Percentiles rank a stretch among this genome's conserved stretches.
phyloP scores from a whole-genome alignment of 1,140 invertebrate genomes.

The Micrasema minimum region DNA sequence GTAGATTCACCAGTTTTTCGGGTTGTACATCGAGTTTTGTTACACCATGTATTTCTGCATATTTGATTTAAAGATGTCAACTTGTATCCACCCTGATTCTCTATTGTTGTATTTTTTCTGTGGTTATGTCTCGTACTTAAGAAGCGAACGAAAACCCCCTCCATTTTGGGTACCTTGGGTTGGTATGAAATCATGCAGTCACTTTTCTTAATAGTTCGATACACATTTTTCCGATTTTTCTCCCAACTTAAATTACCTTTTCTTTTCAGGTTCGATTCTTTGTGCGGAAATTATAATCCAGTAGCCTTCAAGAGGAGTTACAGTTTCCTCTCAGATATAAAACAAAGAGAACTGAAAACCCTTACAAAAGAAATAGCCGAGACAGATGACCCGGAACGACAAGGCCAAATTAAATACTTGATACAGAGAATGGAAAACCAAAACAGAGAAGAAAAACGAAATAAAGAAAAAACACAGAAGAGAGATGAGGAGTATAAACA shows the following conservation, averaged over 20 bases:
- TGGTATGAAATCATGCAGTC: too few species aligned
- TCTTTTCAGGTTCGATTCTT: conserved; percentile 76
- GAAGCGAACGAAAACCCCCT: too few species aligned
- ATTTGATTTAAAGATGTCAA: too few species aligned
- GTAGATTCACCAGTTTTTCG: too few species aligned
- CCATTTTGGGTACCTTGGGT: too few species aligned
- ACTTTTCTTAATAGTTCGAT: too few species aligned
- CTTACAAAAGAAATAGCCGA: conserved; percentile 73
- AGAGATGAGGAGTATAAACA: conserved; percentile 69
- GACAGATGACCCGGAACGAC: conserved; percentile 70
- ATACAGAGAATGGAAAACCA: conserved; percentile 81
- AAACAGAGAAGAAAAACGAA: conserved; percentile 71
- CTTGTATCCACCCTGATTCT: too few species aligned
- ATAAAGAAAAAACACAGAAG: conserved; percentile 67
- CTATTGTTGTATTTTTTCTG: too few species aligned
- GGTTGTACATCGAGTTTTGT: too few species aligned
- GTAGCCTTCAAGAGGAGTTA: conserved; percentile 81
- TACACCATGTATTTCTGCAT: too few species aligned
- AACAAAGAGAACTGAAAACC: conserved; percentile 72
- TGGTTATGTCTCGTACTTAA: too few species aligned
- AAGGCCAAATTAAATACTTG: conserved; percentile 75
- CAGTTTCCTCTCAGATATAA: conserved; percentile 77
- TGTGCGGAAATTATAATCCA: conserved; percentile 81
- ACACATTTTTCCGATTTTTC: too few species aligned
- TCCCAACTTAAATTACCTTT: background rate